Conservation (phyloP, 2,113 vertebrate species). For the Sterna hirundo region DNA sequence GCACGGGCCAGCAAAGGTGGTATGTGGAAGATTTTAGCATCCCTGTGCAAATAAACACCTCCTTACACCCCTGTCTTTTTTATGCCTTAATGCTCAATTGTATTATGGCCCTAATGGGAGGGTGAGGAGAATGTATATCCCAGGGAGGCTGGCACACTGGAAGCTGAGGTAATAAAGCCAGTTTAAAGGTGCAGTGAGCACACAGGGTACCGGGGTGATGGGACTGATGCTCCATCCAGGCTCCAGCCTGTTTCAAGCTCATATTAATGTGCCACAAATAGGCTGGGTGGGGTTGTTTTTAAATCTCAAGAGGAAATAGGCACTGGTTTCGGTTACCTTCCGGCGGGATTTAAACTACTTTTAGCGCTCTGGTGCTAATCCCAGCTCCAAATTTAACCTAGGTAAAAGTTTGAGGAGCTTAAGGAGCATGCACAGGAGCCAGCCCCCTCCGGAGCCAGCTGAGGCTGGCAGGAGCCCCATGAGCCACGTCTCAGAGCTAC, state of each 20-base stretch:
- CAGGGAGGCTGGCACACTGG: neutral
- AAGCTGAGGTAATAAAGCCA: accelerated
- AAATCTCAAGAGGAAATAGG: neutral
- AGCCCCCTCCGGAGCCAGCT: neutral
- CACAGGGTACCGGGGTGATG: neutral
- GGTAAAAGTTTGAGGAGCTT: neutral
- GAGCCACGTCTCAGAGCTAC: accelerated
- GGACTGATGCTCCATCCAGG: neutral
- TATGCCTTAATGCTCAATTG: accelerated
- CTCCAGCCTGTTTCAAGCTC: neutral
- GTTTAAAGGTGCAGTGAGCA: neutral
- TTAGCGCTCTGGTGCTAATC: neutral
- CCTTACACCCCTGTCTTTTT: neutral
- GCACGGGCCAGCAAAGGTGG: accelerated
- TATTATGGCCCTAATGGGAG: neutral
- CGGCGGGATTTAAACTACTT: neutral
- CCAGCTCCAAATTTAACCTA: neutral
- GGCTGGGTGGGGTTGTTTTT: neutral
- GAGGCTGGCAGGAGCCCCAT: neutral
- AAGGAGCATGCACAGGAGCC: neutral
- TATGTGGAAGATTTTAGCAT: neutral
- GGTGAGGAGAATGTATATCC: accelerated
- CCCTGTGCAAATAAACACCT: neutral
- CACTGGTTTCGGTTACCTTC: neutral
- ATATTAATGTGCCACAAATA: neutral